A percentile compares a stretch with the other conserved stretches of the same genome.
Conservation (phyloP, 2,113 vertebrate genomes). For the Corythoichthys intestinalis region DNA sequence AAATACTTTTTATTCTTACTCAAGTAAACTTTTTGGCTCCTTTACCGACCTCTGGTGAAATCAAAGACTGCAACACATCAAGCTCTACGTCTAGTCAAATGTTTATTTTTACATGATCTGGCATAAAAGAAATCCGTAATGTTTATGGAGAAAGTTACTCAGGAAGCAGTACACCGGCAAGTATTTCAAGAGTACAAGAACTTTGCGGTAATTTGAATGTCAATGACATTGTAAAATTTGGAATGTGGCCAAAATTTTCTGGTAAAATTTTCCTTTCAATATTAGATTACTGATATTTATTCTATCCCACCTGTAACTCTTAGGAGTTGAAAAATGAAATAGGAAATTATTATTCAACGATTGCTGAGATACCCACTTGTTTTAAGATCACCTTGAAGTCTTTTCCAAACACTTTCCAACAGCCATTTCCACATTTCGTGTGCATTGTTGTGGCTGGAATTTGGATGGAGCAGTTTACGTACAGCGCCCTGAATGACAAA, state of each 20-base stretch:
- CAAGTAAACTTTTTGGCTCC: no score
- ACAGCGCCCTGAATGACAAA: neutral
- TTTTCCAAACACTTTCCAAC: neutral
- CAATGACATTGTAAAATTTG: neutral
- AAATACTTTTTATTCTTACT: no score
- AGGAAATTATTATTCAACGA: no score
- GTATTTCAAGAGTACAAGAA: no score
- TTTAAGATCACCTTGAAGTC: no score
- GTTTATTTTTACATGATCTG: constrained; percentile 5
- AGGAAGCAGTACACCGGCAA: neutral
- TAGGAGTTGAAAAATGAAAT: no score
- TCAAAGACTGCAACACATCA: constrained; percentile 4
- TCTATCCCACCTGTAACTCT: no score
- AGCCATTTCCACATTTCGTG: neutral
- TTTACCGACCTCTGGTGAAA: no score
- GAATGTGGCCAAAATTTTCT: neutral
- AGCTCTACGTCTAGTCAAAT: constrained; percentile 9
- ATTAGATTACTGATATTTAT: no score
- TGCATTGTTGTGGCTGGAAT: neutral
- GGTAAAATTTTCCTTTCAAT: no score
- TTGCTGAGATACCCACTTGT: no score
- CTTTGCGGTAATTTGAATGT: no score
- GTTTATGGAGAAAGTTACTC: neutral
- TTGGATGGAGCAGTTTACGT: neutral
- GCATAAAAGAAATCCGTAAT: neutral